phyloP scores from a whole-genome alignment of 2,888 invertebrate species.

The Macrosiphum euphorbiae region DNA sequence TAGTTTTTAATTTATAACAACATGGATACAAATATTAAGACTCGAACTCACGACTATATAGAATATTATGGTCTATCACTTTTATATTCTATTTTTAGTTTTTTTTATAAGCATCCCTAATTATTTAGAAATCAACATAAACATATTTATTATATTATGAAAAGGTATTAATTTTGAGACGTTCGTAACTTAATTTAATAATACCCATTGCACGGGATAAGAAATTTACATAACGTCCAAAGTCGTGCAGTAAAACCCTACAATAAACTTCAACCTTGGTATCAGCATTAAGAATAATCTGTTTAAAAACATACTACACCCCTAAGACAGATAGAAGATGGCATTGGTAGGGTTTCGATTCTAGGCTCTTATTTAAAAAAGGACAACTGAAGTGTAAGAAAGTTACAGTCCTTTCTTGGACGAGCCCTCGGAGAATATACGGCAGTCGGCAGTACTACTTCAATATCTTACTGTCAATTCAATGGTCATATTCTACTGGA shows the following conservation, averaged over 20 bases:
- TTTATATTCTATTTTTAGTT: background rate
- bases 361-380: conserved; percentile 54
- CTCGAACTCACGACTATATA: background rate
- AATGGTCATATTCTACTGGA: conserved; percentile 19
- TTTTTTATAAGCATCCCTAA: background rate
- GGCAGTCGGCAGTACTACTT: conserved; percentile 19
- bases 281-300: conserved; percentile 63
- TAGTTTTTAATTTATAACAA: background rate
- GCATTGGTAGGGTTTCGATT: conserved; percentile 54
- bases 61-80: background rate
- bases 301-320: conserved; percentile 41
- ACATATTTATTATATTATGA: background rate
- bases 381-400: conserved; percentile 31
- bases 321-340: conserved; percentile 56
- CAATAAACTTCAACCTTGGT: conserved; percentile 58
- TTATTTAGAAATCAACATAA: conserved; percentile 22
- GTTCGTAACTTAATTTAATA: conserved; percentile 50
- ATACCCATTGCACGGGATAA: background rate
- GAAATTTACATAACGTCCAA: conserved; percentile 46
- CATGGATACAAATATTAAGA: background rate
- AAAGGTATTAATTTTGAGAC: conserved; percentile 38
- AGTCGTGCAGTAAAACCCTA: conserved; percentile 58
- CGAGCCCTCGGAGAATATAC: conserved; percentile 37
- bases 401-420: conserved; percentile 52
- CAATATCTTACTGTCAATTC: background rate